Percentiles rank a stretch among this genome's conserved stretches.
These are phyloP conservation scores for Azemiops feae DNA, from an alignment of 2,113 vertebrate genomes.

Conservation along the genomic window DNA sequence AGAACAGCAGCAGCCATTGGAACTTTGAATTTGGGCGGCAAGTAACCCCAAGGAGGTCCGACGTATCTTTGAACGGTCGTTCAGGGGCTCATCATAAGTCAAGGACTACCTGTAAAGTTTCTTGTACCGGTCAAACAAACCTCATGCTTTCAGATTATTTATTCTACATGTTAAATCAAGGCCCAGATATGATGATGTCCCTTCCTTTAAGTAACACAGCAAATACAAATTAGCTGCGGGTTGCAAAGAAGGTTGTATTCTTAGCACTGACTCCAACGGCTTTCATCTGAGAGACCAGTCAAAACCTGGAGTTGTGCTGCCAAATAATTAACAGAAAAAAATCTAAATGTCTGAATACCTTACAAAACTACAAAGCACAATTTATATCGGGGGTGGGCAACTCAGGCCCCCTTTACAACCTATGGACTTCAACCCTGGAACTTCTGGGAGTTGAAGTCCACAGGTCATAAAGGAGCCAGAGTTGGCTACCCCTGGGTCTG, in stretches of 20 bases:
- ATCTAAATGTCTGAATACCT: background rate
- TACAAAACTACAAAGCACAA: background rate
- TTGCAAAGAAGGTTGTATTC: slow-evolving; percentile 70
- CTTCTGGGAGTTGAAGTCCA: background rate
- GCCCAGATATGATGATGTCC: slow-evolving; percentile 40
- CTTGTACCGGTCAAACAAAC: background rate
- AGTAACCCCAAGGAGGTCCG: too few relatives aligned
- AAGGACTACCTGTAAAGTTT: background rate
- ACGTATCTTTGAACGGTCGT: background rate
- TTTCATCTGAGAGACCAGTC: slow-evolving; percentile 52
- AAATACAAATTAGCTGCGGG: slow-evolving; percentile 59
- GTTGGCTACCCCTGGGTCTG: background rate
- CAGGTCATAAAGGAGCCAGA: background rate
- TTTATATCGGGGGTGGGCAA: background rate
- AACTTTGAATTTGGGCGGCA: too few relatives aligned
- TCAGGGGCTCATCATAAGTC: background rate
- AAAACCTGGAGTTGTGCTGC: slow-evolving; percentile 65
- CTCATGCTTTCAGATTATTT: background rate
- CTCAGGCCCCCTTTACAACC: background rate
- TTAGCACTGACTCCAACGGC: slow-evolving; percentile 64
- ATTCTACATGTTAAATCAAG: background rate
- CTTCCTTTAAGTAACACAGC: slow-evolving; percentile 69
- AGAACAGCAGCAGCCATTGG: too few relatives aligned
- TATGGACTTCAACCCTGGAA: background rate
- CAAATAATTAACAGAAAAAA: background rate